Base-by-base conservation (phyloP, 2,888 invertebrate genomes). In the Orthosia incerta region DNA sequence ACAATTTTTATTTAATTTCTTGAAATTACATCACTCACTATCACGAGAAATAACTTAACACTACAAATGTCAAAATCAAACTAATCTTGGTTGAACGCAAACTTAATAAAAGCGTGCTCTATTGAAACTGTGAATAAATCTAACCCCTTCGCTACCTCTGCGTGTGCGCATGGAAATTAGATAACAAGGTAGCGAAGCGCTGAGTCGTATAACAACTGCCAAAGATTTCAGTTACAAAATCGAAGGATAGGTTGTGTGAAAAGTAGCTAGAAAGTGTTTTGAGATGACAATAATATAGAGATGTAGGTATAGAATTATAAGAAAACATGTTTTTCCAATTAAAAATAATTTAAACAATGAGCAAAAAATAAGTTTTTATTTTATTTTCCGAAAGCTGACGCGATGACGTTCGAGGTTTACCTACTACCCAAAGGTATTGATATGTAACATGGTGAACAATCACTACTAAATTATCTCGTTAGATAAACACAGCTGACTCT, bases 121-220 rank as follows among this genome's bases (percentile, higher is more conserved):
- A 18, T n/a, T 18, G 50, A 50, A 50, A 50, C 18, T 50, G 39
- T 39, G 7, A 39, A 39, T 39, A 39, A 18, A 50, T 9, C 18
- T 50, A 1, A 16, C 16, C 18, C n/a, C 11, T 20, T 20, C 3
- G 20, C 51, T 18, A 4, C 12, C 2, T 31, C 18, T 89, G 93
- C 95, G 95, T 90, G 86, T 80, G 89, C 95, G 94, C 95, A 95
- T 95, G 94, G 94, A 95, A 95, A 95, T 95, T 94, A 95, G 94
- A 95, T 95, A 95, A 95, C 94, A 93, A 93, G 93, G 94, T 93
- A 94, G 94, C 92, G 16, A 20, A 80, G 80, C 62, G 57, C 51
- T 13, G 26, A 81, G 71, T 74, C 39, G 31, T 66, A 72, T 73
- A 81, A 80, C 39, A 94, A 80, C 74, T 89, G 89, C 91, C 93